phyloP scores from a whole-genome alignment of 2,888 invertebrate genomes.

The Trichopoda pennipes region DNA sequence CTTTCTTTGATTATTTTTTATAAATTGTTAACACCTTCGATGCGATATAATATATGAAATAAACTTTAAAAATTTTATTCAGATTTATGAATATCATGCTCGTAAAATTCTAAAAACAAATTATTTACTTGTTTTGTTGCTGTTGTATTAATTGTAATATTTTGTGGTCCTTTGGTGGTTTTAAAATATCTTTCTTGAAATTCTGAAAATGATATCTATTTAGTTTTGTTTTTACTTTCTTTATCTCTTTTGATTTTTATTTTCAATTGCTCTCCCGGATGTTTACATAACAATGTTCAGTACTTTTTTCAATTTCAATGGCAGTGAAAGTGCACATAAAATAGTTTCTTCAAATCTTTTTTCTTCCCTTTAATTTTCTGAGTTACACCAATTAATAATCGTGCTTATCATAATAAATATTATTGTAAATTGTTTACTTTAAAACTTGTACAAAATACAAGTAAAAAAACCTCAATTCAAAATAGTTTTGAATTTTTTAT shows the following conservation, averaged over 20 bases:
- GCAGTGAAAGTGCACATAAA: constrained; percentile 51
- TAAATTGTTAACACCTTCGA: too few relatives aligned
- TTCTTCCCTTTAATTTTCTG: not conserved
- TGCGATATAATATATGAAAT: too few relatives aligned
- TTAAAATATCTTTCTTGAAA: too few relatives aligned
- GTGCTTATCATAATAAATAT: constrained; percentile 51
- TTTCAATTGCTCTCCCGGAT: constrained; percentile 22
- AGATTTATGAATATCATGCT: too few relatives aligned
- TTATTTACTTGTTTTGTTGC: too few relatives aligned
- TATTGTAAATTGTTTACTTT: constrained; percentile 46
- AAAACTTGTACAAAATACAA: not conserved
- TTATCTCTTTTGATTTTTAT: not conserved
- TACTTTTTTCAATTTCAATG: constrained; percentile 1
- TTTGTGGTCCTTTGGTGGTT: too few relatives aligned
- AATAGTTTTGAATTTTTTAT: constrained; percentile 39
- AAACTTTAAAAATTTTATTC: too few relatives aligned
- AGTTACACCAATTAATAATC: constrained; percentile 39
- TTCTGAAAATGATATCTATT: too few relatives aligned
- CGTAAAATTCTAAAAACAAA: too few relatives aligned
- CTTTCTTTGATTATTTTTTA: too few relatives aligned
- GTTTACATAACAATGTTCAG: constrained; percentile 28
- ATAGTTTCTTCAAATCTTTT: constrained; percentile 1
- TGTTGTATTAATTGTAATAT: too few relatives aligned
- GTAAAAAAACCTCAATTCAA: constrained; percentile 35
- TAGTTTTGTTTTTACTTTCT: not conserved